These are phyloP conservation scores for Diaperis boleti DNA, from an alignment of 2,888 invertebrate genomes.

Conservation along the genomic window DNA sequence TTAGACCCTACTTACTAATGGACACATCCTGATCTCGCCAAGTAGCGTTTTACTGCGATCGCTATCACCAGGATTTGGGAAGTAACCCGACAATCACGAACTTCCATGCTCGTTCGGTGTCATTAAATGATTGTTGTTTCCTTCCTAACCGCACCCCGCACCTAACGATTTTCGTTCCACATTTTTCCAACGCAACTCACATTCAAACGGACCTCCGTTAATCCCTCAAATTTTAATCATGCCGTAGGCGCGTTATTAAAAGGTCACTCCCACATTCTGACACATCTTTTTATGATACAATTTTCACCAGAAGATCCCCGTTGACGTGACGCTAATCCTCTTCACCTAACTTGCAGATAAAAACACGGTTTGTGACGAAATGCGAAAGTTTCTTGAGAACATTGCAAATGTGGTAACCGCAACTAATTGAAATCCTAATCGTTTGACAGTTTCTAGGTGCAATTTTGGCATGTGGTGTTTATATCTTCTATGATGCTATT, in stretches of 20 bases:
- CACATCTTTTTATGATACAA: not conserved
- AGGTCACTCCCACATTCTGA: slow-evolving; percentile 1
- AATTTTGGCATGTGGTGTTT: too few species aligned
- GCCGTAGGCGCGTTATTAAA: not conserved
- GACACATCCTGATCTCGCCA: slow-evolving; percentile 36
- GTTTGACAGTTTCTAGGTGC: too few species aligned
- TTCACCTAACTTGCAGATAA: not conserved
- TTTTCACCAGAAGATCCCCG: not conserved
- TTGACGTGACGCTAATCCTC: not conserved
- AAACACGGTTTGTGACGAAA: too few species aligned
- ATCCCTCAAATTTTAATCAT: slow-evolving; percentile 5
- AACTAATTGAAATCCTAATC: too few species aligned
- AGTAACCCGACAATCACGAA: slow-evolving; percentile 37
- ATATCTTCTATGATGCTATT: too few species aligned
- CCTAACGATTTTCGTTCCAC: slow-evolving; percentile 8
- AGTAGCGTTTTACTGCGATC: slow-evolving; percentile 35
- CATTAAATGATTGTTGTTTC: slow-evolving; percentile 37
- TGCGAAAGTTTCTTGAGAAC: too few species aligned
- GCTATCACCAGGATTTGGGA: slow-evolving; percentile 37
- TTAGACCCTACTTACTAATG: slow-evolving; percentile 37
- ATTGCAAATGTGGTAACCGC: too few species aligned
- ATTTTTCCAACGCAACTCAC: slow-evolving; percentile 1
- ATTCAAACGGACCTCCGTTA: slow-evolving; percentile 1
- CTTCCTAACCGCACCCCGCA: slow-evolving; percentile 21
- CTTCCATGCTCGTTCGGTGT: slow-evolving; percentile 29